A percentile compares a stretch with the other conserved stretches of the same genome.
phyloP scores from a whole-genome alignment of 2,888 invertebrate genomes.

The Synergus umbraculus region DNA sequence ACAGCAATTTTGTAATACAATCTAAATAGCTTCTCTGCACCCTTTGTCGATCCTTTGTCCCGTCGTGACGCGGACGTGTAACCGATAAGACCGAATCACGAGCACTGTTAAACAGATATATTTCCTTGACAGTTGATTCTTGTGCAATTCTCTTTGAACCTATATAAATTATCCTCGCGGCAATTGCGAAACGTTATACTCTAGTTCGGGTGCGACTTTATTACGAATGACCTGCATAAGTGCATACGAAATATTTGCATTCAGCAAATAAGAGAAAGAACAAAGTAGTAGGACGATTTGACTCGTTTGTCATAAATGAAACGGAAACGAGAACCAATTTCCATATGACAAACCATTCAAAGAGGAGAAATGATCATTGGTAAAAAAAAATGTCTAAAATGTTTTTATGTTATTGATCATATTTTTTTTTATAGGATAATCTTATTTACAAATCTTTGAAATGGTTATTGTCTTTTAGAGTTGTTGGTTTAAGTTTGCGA shows the following conservation, averaged over 20 bases:
- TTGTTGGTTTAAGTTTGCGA: slow-evolving; percentile 11
- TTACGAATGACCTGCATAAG: slow-evolving; percentile 49
- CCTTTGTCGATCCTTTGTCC: slow-evolving; percentile 66
- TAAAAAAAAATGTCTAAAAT: not conserved
- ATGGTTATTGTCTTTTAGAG: not conserved
- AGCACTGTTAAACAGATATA: slow-evolving; percentile 57
- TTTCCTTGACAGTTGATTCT: slow-evolving; percentile 61
- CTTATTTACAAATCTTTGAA: slow-evolving; percentile 7
- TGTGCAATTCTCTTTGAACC: slow-evolving; percentile 64
- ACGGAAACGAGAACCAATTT: not conserved
- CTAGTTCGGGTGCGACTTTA: slow-evolving; percentile 54
- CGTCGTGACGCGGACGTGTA: slow-evolving; percentile 59
- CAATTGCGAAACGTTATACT: slow-evolving; percentile 48
- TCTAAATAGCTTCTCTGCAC: slow-evolving; percentile 38
- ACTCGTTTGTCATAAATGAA: slow-evolving; percentile 26
- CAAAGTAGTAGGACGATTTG: slow-evolving; percentile 23
- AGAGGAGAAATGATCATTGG: not conserved
- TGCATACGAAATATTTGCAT: slow-evolving; percentile 26
- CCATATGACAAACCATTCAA: not conserved
- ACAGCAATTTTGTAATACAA: slow-evolving; percentile 27
- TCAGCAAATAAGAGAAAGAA: slow-evolving; percentile 22
- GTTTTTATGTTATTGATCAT: not conserved
- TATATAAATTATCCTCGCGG: slow-evolving; percentile 63
- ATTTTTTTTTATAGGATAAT: not conserved
- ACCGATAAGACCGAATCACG: slow-evolving; percentile 68